These are phyloP conservation scores for Piliocolobus tephrosceles DNA, from an alignment of 2,113 vertebrate genomes.

Conservation along the genomic window DNA sequence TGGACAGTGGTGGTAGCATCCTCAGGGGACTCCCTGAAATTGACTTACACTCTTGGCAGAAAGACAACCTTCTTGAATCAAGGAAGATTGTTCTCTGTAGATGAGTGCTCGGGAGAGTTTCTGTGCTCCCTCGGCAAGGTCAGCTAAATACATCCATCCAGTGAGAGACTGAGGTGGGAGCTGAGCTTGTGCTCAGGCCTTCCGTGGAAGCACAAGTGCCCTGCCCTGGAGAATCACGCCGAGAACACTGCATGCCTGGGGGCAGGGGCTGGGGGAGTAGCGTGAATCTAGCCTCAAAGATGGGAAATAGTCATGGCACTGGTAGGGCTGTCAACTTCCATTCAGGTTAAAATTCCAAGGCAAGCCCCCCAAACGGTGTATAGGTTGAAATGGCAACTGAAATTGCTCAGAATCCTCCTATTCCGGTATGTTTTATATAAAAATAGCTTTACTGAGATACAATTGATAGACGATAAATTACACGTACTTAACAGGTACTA, in stretches of 20 bases:
- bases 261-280: rapidly evolving
- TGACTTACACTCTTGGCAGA: neutral
- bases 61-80: neutral
- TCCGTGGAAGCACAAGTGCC: neutral
- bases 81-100: neutral
- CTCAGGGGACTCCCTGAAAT: neutral
- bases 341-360: constrained; percentile 20
- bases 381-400: neutral
- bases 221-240: neutral
- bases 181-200: neutral
- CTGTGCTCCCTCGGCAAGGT: neutral
- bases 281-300: neutral
- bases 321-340: neutral
- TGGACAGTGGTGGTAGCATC: neutral
- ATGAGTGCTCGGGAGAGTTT: neutral
- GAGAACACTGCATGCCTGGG: neutral
- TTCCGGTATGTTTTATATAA: constrained; percentile 25
- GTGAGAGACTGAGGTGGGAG: too few species aligned
- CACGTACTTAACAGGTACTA: neutral
- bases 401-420: neutral
- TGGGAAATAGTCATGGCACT: neutral
- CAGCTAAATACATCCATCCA: neutral
- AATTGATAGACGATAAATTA: neutral
- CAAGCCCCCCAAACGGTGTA: neutral
- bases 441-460: neutral